phyloP scores from a whole-genome alignment of 2,113 vertebrate genomes.

The Gadus chalcogrammus region DNA sequence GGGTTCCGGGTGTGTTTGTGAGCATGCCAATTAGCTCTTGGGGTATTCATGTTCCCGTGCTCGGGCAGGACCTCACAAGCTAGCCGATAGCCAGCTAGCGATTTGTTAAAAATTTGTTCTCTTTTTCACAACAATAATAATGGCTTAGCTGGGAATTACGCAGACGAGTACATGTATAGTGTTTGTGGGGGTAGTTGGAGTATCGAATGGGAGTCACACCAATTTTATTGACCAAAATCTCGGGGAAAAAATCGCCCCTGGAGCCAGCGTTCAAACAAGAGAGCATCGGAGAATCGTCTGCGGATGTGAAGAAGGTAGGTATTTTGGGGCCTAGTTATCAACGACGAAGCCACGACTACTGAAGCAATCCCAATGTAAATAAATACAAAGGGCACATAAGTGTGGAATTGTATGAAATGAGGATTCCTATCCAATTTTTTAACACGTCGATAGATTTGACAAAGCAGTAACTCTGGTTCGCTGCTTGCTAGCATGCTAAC shows the following conservation, averaged over 20 bases:
- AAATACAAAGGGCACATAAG: not conserved
- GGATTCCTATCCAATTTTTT: conserved; percentile 10
- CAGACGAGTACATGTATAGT: not conserved
- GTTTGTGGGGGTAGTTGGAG: not conserved
- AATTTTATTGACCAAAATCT: too few relatives aligned
- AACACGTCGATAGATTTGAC: not conserved
- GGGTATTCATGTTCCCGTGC: conserved; percentile 73
- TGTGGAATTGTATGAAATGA: not conserved
- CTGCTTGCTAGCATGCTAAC: conserved; percentile 16
- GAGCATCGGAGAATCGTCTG: conserved; percentile 35
- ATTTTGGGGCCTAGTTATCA: conserved; percentile 22
- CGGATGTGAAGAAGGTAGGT: conserved; percentile 43
- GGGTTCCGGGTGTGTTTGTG: conserved; percentile 47
- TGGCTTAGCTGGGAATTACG: not conserved
- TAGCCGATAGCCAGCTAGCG: conserved; percentile 51
- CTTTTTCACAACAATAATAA: not conserved
- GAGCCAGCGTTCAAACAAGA: conserved; percentile 33
- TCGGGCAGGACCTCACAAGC: conserved; percentile 48
- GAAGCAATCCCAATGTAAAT: not conserved
- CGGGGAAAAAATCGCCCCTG: not conserved
- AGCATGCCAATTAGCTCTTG: conserved; percentile 49
- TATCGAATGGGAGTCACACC: too few relatives aligned
- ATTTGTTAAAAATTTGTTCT: conserved; percentile 9
- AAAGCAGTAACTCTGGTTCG: not conserved
- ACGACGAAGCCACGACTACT: not conserved